Evolutionary conservation across 2,888 invertebrate genomes (phyloP), one percentile per base, ranked within the genome.

Genomic region (Phymatocera aterrima): DNA sequence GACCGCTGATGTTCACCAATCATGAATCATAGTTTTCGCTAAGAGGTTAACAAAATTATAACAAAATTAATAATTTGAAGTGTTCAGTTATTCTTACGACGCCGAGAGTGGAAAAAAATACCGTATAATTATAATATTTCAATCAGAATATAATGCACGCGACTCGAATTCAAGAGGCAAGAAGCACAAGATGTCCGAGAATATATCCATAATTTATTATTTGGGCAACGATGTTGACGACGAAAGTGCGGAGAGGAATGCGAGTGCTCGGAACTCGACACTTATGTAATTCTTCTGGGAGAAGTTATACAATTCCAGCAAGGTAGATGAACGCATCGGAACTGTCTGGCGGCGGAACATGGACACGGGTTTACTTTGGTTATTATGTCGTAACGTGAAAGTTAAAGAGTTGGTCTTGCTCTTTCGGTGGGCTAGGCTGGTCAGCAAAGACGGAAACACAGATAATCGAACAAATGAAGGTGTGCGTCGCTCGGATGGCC

Each of bases 381-480:
- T 85, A 84, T 83, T 82, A 83, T 86, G 85, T 84, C 85, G 85
- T 83, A 86, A 86, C 81, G 85, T 84, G 86, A 86, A 86, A 86
- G 86, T 86, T 84, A 82, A 81, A 84, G 57, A 75, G 57, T 75
- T 43, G 57, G 24, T 75, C 43, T 40, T 60, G n/a, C 60, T 60
- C 57, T 54, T 54, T 34, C 72, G 54, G 51, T 51, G 72, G 10
- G 51, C 18, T 21, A 70, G 34, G 43, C 18, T 5, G 54, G 10
- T 40, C 74, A 51, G 74, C 54, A 28, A 12, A 21, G 75, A 57
- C 43, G 40, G 12, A 15, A 28, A 10, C n/a, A n/a, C 31, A 54
- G 24, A 61, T 61, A 6, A 64, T 3, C 34, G 28, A 43, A 43
- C 43, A 24, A 51, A 43, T 24, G 10, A 51, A 34, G 8, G 48